Evolutionary conservation across 2,113 vertebrate genomes (phyloP).

Genomic region (Albula goreensis): DNA sequence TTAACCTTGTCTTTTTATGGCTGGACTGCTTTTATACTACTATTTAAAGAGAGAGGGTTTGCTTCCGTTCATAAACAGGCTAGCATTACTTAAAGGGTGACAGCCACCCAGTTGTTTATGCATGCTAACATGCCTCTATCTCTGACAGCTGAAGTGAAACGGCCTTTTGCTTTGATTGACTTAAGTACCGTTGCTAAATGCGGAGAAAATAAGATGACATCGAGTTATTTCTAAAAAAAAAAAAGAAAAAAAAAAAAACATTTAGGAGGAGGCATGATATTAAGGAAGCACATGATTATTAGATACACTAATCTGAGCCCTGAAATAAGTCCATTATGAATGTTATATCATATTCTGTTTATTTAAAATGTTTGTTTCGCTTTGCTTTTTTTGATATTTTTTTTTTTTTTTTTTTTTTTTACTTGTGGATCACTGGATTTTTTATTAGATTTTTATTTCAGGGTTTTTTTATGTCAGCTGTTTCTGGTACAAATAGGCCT

Average conservation of each 20-base stretch:
- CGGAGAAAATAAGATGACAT: neutral
- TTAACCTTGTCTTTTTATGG: slow-evolving; percentile 60
- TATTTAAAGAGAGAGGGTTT: slow-evolving; percentile 37
- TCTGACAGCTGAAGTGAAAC: neutral
- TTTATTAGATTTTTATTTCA: neutral
- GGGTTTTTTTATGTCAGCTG: too few relatives aligned
- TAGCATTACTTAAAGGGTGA: neutral
- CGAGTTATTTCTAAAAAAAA: neutral
- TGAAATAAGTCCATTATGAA: slow-evolving; percentile 1
- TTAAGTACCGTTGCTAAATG: neutral
- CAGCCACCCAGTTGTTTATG: slow-evolving; percentile 30
- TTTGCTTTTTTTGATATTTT: neutral
- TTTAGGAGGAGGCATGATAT: neutral
- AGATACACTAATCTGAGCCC: slow-evolving; percentile 6
- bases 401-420: neutral
- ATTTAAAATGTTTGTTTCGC: slow-evolving; percentile 5
- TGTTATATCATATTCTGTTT: neutral
- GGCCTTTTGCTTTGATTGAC: neutral
- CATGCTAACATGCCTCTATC: slow-evolving; percentile 25
- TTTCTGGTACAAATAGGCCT: neutral
- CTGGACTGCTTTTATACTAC: slow-evolving; percentile 56
- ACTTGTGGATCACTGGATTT: slow-evolving; percentile 25
- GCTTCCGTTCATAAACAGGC: slow-evolving; percentile 12
- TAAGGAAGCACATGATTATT: slow-evolving; percentile 20
- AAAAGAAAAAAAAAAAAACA: neutral